Evolutionary conservation across 2,888 invertebrate species (phyloP).

Genomic region (Druceiella hillmani): DNA sequence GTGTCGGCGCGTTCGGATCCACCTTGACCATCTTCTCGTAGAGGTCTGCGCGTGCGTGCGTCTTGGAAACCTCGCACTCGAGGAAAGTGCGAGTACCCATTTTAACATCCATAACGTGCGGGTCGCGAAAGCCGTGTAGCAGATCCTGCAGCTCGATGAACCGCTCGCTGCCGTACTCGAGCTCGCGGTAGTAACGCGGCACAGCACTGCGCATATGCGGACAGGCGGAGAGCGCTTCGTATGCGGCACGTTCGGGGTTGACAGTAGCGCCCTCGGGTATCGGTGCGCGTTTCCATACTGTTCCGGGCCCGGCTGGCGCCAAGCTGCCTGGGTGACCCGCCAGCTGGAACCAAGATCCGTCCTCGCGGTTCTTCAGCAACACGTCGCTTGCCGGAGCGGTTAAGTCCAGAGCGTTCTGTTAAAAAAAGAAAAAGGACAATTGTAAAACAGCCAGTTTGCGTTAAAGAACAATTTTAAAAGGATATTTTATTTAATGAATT

Average conservation of each 20-base stretch:
- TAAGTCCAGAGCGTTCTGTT: conserved; percentile 86
- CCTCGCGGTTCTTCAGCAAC: conserved; percentile 64
- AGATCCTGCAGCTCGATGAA: conserved; percentile 96
- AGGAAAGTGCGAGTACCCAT: conserved; percentile 95
- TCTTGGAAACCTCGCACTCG: conserved; percentile 91
- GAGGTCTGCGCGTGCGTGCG: conserved; percentile 75
- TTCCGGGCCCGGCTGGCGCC: conserved; percentile 88
- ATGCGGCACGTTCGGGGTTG: conserved; percentile 71
- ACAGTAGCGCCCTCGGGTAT: conserved; percentile 63
- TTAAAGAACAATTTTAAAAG: neutral
- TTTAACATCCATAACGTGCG: conserved; percentile 96
- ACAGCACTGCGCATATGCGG: conserved; percentile 65
- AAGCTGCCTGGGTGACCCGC: conserved; percentile 91
- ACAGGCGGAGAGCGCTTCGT: conserved; percentile 75
- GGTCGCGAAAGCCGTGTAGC: conserved; percentile 82
- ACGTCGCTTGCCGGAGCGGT: conserved; percentile 88
- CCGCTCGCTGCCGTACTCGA: conserved; percentile 69
- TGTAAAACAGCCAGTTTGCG: neutral
- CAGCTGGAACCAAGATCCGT: conserved; percentile 78
- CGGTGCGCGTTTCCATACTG: conserved; percentile 87
- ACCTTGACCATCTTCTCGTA: conserved; percentile 95
- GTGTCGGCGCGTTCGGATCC: conserved; percentile 81
- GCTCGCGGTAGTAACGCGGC: conserved; percentile 80
- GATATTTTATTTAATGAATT: neutral
- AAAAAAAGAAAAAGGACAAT: conserved; percentile 34